Percentiles rank a stretch among this genome's conserved stretches.
phyloP scores from a whole-genome alignment of 2,888 invertebrate genomes.

The Thecophora atra region DNA sequence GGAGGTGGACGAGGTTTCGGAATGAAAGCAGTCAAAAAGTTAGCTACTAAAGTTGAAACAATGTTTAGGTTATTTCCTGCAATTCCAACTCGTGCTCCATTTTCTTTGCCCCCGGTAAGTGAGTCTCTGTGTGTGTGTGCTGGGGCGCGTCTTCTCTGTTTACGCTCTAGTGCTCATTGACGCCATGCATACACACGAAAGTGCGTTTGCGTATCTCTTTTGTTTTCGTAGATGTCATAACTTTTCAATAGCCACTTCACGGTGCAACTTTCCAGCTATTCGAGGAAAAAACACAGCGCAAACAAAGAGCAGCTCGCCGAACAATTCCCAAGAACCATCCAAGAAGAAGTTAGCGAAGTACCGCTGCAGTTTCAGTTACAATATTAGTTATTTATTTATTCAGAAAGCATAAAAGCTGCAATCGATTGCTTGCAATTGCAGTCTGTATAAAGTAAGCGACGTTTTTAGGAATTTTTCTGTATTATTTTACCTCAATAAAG shows the following conservation, averaged over 20 bases:
- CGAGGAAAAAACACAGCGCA: neutral
- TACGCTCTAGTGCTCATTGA: neutral
- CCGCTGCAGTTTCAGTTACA: no score
- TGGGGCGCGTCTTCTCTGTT: neutral
- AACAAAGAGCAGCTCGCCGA: neutral
- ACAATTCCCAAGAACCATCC: neutral
- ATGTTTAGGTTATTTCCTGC: conserved; percentile 7
- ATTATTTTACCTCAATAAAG: no score
- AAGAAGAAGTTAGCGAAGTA: no score
- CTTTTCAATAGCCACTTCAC: conserved; percentile 22
- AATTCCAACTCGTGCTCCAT: neutral
- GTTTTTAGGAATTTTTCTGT: no score
- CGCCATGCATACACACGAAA: neutral
- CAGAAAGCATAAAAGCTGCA: no score
- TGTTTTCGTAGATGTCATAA: conserved; percentile 5
- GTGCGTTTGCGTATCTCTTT: neutral
- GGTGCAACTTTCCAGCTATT: conserved; percentile 7
- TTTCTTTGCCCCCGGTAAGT: neutral
- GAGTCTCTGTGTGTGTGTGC: conserved; percentile 12
- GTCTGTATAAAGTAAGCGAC: no score
- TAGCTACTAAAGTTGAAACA: neutral
- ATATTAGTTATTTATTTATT: no score
- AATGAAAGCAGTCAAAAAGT: neutral
- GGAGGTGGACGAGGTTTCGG: neutral
- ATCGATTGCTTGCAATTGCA: no score